Evolutionary conservation across 2,113 vertebrate species (phyloP).

Genomic region (Crotalus horridus): DNA sequence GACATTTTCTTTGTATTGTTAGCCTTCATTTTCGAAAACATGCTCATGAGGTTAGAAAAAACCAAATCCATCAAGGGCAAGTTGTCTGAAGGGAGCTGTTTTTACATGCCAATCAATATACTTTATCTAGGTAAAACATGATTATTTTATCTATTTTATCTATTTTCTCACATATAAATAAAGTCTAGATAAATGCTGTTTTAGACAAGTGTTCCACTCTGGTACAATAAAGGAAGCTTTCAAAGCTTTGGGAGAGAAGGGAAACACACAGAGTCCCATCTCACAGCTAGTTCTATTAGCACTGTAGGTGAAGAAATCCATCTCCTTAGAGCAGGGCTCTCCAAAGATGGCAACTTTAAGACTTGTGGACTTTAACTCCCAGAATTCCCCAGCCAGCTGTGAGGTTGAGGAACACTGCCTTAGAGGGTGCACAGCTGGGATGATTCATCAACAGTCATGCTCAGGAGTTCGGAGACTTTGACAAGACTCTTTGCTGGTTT

Average conservation of each 20-base stretch:
- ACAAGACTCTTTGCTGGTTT: background rate
- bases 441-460: background rate
- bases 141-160: background rate
- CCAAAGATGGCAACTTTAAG: background rate
- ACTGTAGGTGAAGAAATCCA: background rate
- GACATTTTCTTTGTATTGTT: background rate
- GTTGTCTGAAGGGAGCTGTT: background rate
- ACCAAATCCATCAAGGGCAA: background rate
- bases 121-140: background rate
- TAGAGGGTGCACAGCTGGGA: background rate
- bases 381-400: background rate
- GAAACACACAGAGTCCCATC: background rate
- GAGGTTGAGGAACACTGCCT: background rate
- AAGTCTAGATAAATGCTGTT: background rate
- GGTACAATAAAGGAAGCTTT: background rate
- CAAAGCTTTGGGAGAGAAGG: background rate
- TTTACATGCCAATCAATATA: background rate
- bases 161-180: background rate
- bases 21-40: background rate
- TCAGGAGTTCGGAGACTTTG: background rate
- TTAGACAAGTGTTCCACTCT: background rate
- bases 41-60: background rate
- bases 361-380: background rate
- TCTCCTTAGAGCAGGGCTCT: background rate
- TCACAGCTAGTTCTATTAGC: background rate